These are phyloP conservation scores for Vanessa cardui DNA, from an alignment of 2,888 invertebrate genomes.

Conservation along the genomic window DNA sequence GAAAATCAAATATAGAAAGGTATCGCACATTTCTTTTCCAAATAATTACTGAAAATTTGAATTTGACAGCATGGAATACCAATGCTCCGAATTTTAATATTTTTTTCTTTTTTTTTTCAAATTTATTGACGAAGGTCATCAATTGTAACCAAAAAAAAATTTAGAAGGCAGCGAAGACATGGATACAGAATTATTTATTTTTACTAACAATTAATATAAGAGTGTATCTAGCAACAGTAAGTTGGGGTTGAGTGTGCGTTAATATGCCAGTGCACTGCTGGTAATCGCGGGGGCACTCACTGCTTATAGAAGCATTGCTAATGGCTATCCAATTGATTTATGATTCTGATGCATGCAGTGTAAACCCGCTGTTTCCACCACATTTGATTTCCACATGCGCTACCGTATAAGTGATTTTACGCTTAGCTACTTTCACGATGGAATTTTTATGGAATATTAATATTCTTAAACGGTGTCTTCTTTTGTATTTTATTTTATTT, in stretches of 20 bases:
- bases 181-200: neutral
- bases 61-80: no score
- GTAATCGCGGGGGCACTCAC: conserved; percentile 30
- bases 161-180: no score
- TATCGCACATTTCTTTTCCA: no score
- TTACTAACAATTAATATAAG: neutral
- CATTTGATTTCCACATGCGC: conserved; percentile 42
- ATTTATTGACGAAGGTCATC: no score
- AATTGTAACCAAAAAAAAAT: no score
- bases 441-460: conserved; percentile 32
- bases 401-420: conserved; percentile 39
- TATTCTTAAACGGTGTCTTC: conserved; percentile 15
- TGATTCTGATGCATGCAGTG: conserved; percentile 58
- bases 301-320: conserved; percentile 44
- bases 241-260: conserved; percentile 12
- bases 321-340: conserved; percentile 61
- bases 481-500: neutral
- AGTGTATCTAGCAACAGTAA: neutral
- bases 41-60: no score
- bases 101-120: no score
- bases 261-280: conserved; percentile 17
- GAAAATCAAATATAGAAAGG: no score
- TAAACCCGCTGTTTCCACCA: conserved; percentile 43
- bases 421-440: conserved; percentile 33
- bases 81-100: no score